phyloP scores from a whole-genome alignment of 2,113 vertebrate genomes.

The Barbus barbus region DNA sequence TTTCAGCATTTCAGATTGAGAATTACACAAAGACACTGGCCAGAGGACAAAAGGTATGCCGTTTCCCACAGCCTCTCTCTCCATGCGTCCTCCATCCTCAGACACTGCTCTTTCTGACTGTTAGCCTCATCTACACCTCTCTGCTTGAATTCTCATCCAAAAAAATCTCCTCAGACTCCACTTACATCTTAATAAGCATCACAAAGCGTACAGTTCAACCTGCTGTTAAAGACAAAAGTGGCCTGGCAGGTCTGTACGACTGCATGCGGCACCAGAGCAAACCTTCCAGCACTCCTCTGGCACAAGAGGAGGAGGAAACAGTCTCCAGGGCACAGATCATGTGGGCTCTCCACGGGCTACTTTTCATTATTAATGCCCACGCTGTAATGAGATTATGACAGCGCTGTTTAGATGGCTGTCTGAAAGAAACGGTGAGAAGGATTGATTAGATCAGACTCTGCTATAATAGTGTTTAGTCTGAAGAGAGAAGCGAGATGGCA shows the following conservation, averaged over 20 bases:
- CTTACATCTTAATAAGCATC: conserved; percentile 49
- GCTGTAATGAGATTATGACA: conserved; percentile 51
- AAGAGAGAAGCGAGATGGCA: conserved; percentile 14
- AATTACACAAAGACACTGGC: not conserved
- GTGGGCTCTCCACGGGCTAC: conserved; percentile 20
- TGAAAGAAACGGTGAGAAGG: conserved; percentile 38
- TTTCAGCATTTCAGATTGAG: not conserved
- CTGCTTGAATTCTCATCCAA: conserved; percentile 35
- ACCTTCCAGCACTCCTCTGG: not conserved
- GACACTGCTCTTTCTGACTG: conserved; percentile 16
- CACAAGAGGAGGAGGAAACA: not conserved
- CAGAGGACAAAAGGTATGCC: conserved; percentile 42
- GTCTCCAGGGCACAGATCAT: conserved; percentile 22
- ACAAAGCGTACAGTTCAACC: conserved; percentile 47
- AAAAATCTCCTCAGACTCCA: conserved; percentile 34
- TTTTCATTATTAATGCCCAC: conserved; percentile 40
- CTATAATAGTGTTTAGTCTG: conserved; percentile 31
- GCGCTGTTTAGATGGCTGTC: conserved; percentile 49
- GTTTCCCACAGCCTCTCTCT: conserved; percentile 63
- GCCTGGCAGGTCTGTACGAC: conserved; percentile 18
- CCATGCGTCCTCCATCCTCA: conserved; percentile 15
- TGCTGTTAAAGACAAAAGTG: conserved; percentile 48
- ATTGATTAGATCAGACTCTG: conserved; percentile 51
- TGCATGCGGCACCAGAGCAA: conserved; percentile 16
- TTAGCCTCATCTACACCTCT: conserved; percentile 31